Conservation (phyloP, 2,113 vertebrate species). For the Ceyx cyanopectus region DNA sequence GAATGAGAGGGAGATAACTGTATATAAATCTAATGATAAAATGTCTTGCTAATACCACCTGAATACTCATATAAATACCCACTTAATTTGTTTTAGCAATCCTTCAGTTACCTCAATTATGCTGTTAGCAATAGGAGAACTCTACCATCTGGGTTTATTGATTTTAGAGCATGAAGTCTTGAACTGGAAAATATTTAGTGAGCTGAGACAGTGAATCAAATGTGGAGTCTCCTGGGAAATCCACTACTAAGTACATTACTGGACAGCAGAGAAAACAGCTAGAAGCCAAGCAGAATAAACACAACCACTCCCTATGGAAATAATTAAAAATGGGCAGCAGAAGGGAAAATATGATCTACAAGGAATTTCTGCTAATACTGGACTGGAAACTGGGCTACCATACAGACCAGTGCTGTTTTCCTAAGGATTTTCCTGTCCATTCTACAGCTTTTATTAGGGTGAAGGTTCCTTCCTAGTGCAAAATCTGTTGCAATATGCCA, state of each 20-base stretch:
- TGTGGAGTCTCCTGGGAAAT: conserved; percentile 3
- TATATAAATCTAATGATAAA: not conserved
- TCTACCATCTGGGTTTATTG: not conserved
- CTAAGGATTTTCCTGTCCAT: not conserved
- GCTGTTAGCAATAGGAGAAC: not conserved
- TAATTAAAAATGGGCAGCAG: conserved; percentile 8
- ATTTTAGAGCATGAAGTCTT: not conserved
- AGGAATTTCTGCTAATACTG: not conserved
- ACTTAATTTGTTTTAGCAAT: not conserved
- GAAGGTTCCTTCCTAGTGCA: not conserved
- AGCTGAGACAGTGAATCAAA: conserved; percentile 20
- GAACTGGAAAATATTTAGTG: conserved; percentile 12
- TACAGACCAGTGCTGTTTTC: not conserved
- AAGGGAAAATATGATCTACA: not conserved
- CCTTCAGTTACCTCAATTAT: not conserved
- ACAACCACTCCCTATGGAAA: conserved; percentile 15
- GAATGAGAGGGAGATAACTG: not conserved
- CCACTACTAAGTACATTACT: conserved; percentile 10
- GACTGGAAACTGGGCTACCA: not conserved
- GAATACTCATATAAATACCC: not conserved
- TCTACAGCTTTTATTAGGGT: not conserved
- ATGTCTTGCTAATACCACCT: not conserved
- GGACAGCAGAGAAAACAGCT: conserved; percentile 3
- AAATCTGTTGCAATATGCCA: not conserved
- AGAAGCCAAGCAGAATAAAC: conserved; percentile 15